Base-by-base conservation (phyloP, 2,797 vertebrate species). In the Harpagifer antarcticus region DNA sequence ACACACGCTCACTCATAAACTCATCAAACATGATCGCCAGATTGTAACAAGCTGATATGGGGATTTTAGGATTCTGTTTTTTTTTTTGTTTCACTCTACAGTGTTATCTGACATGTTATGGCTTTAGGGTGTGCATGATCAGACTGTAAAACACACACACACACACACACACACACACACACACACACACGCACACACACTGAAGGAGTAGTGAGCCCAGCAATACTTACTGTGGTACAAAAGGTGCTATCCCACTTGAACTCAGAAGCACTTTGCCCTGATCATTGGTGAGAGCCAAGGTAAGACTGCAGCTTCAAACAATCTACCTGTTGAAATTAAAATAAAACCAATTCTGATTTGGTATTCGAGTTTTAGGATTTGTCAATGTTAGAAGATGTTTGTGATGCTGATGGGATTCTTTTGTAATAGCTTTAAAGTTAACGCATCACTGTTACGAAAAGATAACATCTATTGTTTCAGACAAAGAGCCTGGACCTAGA, bases 101-200 rank as follows among this genome's bases (percentile, higher is more conserved):
- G 73, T n/a, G 44, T 84, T 86, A 87, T 86, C 80, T 82, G 43
- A 78, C 47, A 57, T 76, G 87, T 77, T 86, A 75, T 81, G 43
- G 74, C 74, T 85, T 69, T 48, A 2, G 27, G 73, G 16, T 55
- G 27, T 50, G 42, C 61, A 72, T 49, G 58, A n/a, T 63, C 49
- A 68, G 53, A 69, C 56, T 73, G 37, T 86, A 72, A 88, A 72
- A 27, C 27, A 5, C 27, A 27, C 27, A 27, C 27, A 27, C 27
- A 27, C 27, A 27, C 27, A 27, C 27, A 27, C 27, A 27, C 27
- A 27, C 27, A 27, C 27, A 48, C 31, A 63, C 49, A 58, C 15
- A 37, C 11, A 50, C 17, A 68, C 60, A 64, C 55, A 44, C 17
- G 20, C n/a, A 20, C n/a, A 82, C 61, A 67, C 65, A 52, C 49